Evolutionary conservation across 2,797 vertebrate species (phyloP), one percentile per base, ranked within the genome.

Genomic region (Dipus sagitta): DNA sequence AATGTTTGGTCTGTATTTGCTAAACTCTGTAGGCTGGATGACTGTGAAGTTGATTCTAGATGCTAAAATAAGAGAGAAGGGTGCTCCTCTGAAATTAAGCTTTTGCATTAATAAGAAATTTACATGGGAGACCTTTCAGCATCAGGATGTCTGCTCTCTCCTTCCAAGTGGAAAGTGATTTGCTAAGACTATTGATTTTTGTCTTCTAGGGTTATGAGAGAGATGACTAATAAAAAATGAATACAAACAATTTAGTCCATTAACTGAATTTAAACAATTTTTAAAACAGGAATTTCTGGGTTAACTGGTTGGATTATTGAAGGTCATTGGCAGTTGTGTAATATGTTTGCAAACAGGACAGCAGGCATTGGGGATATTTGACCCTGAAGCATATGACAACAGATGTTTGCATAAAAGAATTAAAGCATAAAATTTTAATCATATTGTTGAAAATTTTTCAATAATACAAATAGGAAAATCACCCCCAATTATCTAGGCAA

Each of bases 31-130:
- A 34, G 77, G 30, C 12, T 80, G 14, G 18, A 24, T 80, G 78
- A 77, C n/a, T 93, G 94, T 87, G 70, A 85, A 68, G 34, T 74
- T 62, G 32, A 92, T 90, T 82, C 26, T 11, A 70, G 74, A 92
- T 84, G 28, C 84, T 84, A 74, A 91, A 79, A 79, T 58, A 83
- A 17, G 21, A 70, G 72, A 86, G 58, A 93, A 54, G 20, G 34
- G 3, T 20, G 4, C 38, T 70, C 52, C 83, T 80, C 21, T 34
- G 30, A 71, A 91, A 79, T 89, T 14, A 83, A 6, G 6, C 26
- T 64, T 32, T 71, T 68, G 34, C 17, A 30, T 91, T 42, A 42
- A 18, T 67, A 71, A 83, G 65, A 75, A 32, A 7, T 75, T 47
- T 34, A 30, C 42, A 60, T 64, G 54, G 58, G 20, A 76, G 47